These are phyloP conservation scores for Cheilosia grossa DNA, from an alignment of 2,888 invertebrate species.

Conservation along the genomic window DNA sequence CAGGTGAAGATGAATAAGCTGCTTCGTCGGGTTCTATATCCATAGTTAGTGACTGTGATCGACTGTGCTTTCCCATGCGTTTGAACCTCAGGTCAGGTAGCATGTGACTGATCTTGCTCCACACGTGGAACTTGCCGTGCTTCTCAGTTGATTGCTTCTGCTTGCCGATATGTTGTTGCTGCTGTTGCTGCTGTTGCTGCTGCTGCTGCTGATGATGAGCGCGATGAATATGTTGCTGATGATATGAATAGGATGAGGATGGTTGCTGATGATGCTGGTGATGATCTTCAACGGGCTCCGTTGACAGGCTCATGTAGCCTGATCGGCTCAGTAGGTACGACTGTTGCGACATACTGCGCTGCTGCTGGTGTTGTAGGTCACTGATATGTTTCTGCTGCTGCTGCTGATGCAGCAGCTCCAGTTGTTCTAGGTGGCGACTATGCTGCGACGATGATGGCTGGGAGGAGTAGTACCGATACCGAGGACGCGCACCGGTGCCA, in stretches of 20 bases:
- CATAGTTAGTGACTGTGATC: slow-evolving; percentile 91
- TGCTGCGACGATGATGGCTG: slow-evolving; percentile 58
- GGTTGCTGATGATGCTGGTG: slow-evolving; percentile 77
- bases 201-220: slow-evolving; percentile 78
- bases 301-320: slow-evolving; percentile 72
- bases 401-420: slow-evolving; percentile 63
- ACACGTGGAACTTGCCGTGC: slow-evolving; percentile 77
- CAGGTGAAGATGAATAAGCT: slow-evolving; percentile 9
- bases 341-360: slow-evolving; percentile 54
- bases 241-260: slow-evolving; percentile 76
- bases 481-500: slow-evolving; percentile 42
- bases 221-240: slow-evolving; percentile 72
- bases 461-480: slow-evolving; percentile 55
- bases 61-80: slow-evolving; percentile 86
- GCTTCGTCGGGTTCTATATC: slow-evolving; percentile 83
- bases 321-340: slow-evolving; percentile 75
- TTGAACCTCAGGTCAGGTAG: slow-evolving; percentile 90
- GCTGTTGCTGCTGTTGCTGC: slow-evolving; percentile 57
- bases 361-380: slow-evolving; percentile 69
- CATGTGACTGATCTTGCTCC: slow-evolving; percentile 86
- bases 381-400: slow-evolving; percentile 67
- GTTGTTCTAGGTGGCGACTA: slow-evolving; percentile 51
- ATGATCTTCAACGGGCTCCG: slow-evolving; percentile 79
- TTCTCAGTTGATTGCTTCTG: slow-evolving; percentile 61
- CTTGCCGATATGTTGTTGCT: slow-evolving; percentile 59